These are phyloP conservation scores for Agonopterix heracliana DNA, from an alignment of 2,888 invertebrate genomes.

Conservation along the genomic window DNA sequence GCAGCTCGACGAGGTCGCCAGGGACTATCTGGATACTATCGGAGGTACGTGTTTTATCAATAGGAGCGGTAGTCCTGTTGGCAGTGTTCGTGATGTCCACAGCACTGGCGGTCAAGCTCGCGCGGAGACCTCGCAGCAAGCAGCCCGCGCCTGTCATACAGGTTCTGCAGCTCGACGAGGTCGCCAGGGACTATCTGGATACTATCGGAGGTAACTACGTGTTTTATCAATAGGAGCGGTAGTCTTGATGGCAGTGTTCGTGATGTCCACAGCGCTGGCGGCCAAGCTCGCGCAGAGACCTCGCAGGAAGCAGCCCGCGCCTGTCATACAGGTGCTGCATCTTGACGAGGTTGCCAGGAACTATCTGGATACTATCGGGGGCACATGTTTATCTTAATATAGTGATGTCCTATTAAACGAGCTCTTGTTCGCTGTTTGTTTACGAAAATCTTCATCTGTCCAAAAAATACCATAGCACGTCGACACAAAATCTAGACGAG, in stretches of 20 bases:
- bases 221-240: constrained; percentile 33
- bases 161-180: constrained; percentile 61
- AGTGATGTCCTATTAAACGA: not conserved
- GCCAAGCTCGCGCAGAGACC: constrained; percentile 45
- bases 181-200: constrained; percentile 59
- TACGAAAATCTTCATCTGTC: no score
- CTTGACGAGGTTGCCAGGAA: constrained; percentile 62
- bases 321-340: constrained; percentile 64
- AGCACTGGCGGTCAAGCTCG: constrained; percentile 38
- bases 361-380: constrained; percentile 59
- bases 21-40: constrained; percentile 58
- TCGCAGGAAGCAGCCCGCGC: constrained; percentile 42
- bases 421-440: not conserved
- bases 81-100: constrained; percentile 53
- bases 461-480: no score
- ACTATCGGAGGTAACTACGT: constrained; percentile 58
- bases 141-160: constrained; percentile 56
- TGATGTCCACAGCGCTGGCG: constrained; percentile 45
- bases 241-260: constrained; percentile 50
- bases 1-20: constrained; percentile 60
- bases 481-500: no score
- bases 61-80: constrained; percentile 52
- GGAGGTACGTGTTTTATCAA: constrained; percentile 38
- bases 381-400: no score
- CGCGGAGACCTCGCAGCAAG: constrained; percentile 46